phyloP scores from a whole-genome alignment of 2,113 vertebrate genomes.

The Quiscalus mexicanus region DNA sequence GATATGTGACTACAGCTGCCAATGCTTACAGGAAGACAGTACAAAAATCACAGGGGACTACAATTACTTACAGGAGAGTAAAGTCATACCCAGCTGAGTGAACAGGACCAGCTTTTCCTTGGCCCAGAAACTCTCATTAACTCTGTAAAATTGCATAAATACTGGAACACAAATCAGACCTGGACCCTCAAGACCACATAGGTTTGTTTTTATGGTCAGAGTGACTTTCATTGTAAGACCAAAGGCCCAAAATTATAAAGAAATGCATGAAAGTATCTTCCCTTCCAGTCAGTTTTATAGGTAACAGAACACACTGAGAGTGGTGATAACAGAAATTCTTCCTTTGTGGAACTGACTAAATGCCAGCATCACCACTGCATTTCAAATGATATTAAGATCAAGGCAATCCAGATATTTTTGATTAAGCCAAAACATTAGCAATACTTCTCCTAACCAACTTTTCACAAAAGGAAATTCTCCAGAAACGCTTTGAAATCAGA shows the following conservation, averaged over 20 bases:
- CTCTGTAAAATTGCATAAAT: neutral
- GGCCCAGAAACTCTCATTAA: neutral
- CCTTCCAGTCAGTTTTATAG: neutral
- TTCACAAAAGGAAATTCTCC: neutral
- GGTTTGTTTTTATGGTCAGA: neutral
- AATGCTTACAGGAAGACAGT: neutral
- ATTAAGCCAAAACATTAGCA: neutral
- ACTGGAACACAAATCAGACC: neutral
- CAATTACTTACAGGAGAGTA: neutral
- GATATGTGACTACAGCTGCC: neutral
- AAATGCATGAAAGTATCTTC: neutral
- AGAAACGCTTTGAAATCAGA: neutral
- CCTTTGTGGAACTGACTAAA: neutral
- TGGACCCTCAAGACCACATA: neutral
- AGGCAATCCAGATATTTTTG: slow-evolving; percentile 1
- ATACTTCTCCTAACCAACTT: neutral
- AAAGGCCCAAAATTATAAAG: neutral
- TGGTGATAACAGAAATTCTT: neutral
- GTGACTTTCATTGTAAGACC: neutral
- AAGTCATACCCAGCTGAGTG: neutral
- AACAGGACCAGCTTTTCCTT: neutral
- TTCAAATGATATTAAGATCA: neutral
- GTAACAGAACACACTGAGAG: neutral
- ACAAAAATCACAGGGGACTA: neutral
- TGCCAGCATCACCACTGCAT: neutral